phyloP scores from a whole-genome alignment of 1,140 invertebrate species.

The Ceratosolen solmsi region DNA sequence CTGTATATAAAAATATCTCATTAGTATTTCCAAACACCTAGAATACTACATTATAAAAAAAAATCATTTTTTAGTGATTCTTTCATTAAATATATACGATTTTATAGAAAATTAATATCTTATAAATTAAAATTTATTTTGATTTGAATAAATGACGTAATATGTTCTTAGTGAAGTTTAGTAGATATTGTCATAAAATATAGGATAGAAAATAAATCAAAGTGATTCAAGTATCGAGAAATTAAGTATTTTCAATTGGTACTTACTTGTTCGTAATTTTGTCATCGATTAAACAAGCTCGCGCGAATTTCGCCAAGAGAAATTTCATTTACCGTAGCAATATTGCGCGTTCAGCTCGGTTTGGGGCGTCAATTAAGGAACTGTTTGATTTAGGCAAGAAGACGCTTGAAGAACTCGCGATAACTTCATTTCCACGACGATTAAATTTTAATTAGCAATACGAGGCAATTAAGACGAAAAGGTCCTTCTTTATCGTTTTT shows the following conservation, averaged over 20 bases:
- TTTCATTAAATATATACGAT: too few species aligned
- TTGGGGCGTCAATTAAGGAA: conserved; percentile 43
- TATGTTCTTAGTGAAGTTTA: neutral
- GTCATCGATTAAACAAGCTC: conserved; percentile 36
- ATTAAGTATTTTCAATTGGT: conserved; percentile 38
- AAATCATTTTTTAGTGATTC: too few species aligned
- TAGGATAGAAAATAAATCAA: neutral
- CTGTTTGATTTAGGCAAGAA: conserved; percentile 48
- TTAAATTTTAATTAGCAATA: conserved; percentile 70
- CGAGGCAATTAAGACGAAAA: conserved; percentile 63
- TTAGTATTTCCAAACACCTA: too few species aligned
- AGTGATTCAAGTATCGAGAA: conserved; percentile 18
- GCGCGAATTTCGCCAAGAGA: conserved; percentile 42
- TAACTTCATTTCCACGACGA: conserved; percentile 62
- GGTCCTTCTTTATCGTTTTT: conserved; percentile 21
- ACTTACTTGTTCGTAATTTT: conserved; percentile 25
- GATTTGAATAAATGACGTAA: too few species aligned
- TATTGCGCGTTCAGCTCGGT: conserved; percentile 34
- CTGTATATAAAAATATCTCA: too few species aligned
- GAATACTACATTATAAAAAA: too few species aligned
- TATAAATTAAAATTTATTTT: too few species aligned
- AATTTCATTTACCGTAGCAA: conserved; percentile 45
- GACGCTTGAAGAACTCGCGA: conserved; percentile 54
- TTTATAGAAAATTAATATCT: too few species aligned
- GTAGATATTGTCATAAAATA: neutral